phyloP scores from a whole-genome alignment of 1,140 invertebrate genomes.

The Chrysoperla carnea region DNA sequence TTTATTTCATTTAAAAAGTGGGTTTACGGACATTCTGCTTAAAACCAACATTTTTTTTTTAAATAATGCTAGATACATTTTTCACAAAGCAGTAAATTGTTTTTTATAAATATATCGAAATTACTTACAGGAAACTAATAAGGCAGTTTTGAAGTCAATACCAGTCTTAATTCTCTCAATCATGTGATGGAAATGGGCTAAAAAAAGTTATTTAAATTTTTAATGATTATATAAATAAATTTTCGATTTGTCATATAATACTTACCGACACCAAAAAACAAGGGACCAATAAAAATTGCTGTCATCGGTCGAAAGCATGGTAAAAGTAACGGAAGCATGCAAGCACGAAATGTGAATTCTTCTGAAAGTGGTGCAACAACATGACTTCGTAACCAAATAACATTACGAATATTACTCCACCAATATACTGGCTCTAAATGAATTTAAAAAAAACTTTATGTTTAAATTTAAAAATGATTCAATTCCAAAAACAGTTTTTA shows the following conservation, averaged over 20 bases:
- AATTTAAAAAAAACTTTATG: slow-evolving; percentile 1
- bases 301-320: slow-evolving; percentile 59
- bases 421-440: slow-evolving; percentile 56
- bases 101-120: slow-evolving; percentile 1
- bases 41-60: too few species aligned
- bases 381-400: slow-evolving; percentile 77
- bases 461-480: slow-evolving; percentile 4
- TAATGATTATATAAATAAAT: slow-evolving; percentile 1
- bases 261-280: slow-evolving; percentile 82
- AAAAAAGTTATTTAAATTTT: slow-evolving; percentile 14
- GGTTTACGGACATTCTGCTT: too few species aligned
- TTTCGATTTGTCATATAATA: not conserved
- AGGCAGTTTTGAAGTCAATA: slow-evolving; percentile 40
- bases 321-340: slow-evolving; percentile 79
- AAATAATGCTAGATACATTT: too few species aligned
- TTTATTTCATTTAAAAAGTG: too few species aligned
- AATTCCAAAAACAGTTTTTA: slow-evolving; percentile 4
- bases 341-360: slow-evolving; percentile 87
- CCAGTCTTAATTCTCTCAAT: slow-evolving; percentile 58
- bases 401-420: slow-evolving; percentile 46
- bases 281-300: slow-evolving; percentile 68
- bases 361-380: slow-evolving; percentile 85
- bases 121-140: slow-evolving; percentile 47
- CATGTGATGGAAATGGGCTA: slow-evolving; percentile 86
- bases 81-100: too few species aligned